These are phyloP conservation scores for Bugula neritina DNA, from an alignment of 2,888 invertebrate species.

Conservation along the genomic window DNA sequence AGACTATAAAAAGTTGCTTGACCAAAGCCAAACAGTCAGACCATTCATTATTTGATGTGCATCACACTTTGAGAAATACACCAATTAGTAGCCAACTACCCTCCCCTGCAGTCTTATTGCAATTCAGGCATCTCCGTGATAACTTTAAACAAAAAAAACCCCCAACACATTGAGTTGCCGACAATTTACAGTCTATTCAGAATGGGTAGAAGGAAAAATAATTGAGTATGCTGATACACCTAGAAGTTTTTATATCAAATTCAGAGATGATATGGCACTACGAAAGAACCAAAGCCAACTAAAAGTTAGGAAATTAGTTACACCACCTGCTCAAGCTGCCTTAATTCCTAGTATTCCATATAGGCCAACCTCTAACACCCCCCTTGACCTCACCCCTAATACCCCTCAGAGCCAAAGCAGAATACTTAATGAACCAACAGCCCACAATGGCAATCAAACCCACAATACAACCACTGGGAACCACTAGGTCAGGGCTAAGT, in stretches of 20 bases:
- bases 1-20: not conserved
- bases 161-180: too few species aligned
- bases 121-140: not conserved
- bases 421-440: too few species aligned
- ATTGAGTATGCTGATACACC: not conserved
- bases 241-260: not conserved
- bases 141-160: too few species aligned
- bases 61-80: not conserved
- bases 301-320: not conserved
- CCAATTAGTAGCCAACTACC: not conserved
- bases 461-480: too few species aligned
- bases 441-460: too few species aligned
- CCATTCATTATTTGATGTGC: not conserved
- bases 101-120: not conserved
- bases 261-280: not conserved
- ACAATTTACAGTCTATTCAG: too few species aligned
- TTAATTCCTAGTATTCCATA: too few species aligned
- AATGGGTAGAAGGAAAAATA: not conserved
- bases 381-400: too few species aligned
- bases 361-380: too few species aligned
- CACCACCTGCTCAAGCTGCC: too few species aligned
- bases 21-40: not conserved
- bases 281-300: not conserved
- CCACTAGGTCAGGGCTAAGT: too few species aligned
- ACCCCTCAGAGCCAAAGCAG: too few species aligned